Evolutionary conservation across 2,113 vertebrate genomes (phyloP).

Genomic region (Oncorhynchus mykiss): DNA sequence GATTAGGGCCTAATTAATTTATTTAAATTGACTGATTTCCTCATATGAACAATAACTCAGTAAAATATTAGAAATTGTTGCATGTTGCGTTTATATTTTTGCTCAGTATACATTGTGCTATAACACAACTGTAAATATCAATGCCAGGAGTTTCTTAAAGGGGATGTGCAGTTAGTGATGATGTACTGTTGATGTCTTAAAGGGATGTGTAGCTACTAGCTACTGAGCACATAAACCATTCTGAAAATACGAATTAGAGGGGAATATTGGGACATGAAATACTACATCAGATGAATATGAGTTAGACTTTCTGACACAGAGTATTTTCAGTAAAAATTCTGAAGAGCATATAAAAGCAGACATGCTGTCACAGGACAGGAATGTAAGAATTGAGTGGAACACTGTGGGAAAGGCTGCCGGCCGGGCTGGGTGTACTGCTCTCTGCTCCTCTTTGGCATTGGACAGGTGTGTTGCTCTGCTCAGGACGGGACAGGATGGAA

Average conservation of each 20-base stretch:
- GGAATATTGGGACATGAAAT: not conserved
- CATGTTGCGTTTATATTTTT: too few relatives aligned
- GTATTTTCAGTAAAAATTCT: slow-evolving; percentile 41
- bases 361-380: slow-evolving; percentile 73
- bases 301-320: slow-evolving; percentile 43
- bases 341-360: slow-evolving; percentile 72
- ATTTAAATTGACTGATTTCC: too few relatives aligned
- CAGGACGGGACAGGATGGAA: slow-evolving; percentile 28
- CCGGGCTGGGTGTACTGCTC: slow-evolving; percentile 32
- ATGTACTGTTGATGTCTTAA: slow-evolving; percentile 14
- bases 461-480: slow-evolving; percentile 67
- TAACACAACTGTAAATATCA: slow-evolving; percentile 5
- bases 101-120: too few relatives aligned
- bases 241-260: slow-evolving; percentile 15
- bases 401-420: slow-evolving; percentile 65
- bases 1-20: too few relatives aligned
- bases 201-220: slow-evolving; percentile 3
- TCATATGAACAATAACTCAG: too few relatives aligned
- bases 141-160: slow-evolving; percentile 8
- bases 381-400: slow-evolving; percentile 61
- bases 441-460: slow-evolving; percentile 50
- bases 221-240: slow-evolving; percentile 10
- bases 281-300: slow-evolving; percentile 43
- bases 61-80: too few relatives aligned
- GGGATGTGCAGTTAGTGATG: too few relatives aligned